Percentiles rank a stretch among this genome's conserved stretches.
Conservation (phyloP, 1,140 invertebrate species). For the Apis laboriosa region DNA sequence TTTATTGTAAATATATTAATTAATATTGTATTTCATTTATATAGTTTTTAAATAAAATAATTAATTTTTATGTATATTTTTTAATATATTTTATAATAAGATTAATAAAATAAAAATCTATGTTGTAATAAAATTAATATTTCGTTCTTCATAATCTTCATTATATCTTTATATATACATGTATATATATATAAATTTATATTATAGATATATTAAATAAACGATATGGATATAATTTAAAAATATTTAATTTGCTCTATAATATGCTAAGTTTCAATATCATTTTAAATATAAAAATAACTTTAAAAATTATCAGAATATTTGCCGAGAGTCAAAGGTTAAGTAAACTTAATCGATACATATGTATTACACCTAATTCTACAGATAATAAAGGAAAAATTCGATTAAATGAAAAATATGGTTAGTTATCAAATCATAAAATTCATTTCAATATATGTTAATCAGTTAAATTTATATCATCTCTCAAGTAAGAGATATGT, state of each 20-base stretch:
- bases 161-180: background rate
- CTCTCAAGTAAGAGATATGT: background rate
- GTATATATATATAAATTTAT: background rate
- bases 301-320: conserved; percentile 27
- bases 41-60: background rate
- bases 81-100: background rate
- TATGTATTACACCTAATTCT: background rate
- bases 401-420: background rate
- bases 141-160: background rate
- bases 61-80: background rate
- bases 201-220: background rate
- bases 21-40: background rate
- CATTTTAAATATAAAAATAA: background rate
- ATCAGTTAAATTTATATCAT: background rate
- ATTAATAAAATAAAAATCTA: background rate
- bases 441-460: background rate
- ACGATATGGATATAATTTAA: background rate
- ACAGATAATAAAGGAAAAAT: background rate
- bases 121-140: background rate
- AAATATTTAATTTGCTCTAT: background rate
- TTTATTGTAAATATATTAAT: no score
- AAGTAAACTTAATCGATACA: background rate
- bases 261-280: background rate
- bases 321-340: conserved; percentile 20
- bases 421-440: background rate